Evolutionary conservation across 2,113 vertebrate genomes (phyloP).

Genomic region (Pristiophorus japonicus): DNA sequence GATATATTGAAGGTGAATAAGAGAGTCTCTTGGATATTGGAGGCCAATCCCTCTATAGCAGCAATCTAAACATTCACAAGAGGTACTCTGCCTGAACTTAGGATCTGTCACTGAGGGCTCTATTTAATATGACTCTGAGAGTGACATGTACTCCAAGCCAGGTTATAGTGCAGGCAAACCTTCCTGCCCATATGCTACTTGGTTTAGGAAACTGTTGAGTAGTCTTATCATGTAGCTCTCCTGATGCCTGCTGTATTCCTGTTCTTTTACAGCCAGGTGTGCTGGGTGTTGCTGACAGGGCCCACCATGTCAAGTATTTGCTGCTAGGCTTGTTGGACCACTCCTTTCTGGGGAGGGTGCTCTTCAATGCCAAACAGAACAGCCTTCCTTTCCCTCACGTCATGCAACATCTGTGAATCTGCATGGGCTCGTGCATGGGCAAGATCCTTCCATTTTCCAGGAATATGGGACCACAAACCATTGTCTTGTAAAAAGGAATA

Average conservation of each 20-base stretch:
- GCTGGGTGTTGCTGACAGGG: background rate
- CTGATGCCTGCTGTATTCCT: background rate
- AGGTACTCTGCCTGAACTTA: background rate
- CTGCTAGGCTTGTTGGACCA: background rate
- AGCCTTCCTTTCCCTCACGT: background rate
- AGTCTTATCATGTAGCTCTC: background rate
- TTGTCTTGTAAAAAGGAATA: background rate
- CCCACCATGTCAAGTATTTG: background rate
- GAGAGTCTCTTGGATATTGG: background rate
- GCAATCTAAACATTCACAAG: background rate
- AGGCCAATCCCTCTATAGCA: background rate
- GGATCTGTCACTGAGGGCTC: background rate
- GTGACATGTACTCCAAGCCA: background rate
- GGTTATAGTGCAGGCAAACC: background rate
- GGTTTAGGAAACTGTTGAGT: background rate
- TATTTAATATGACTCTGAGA: background rate
- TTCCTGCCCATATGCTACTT: background rate
- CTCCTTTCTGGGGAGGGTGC: background rate
- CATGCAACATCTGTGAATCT: background rate
- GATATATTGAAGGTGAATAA: background rate
- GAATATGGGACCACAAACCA: background rate
- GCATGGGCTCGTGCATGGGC: background rate
- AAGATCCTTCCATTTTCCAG: background rate
- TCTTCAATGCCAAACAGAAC: background rate
- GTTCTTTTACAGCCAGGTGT: background rate